Conservation (phyloP, 2,888 invertebrate genomes). For the Mechanitis messenoides region DNA sequence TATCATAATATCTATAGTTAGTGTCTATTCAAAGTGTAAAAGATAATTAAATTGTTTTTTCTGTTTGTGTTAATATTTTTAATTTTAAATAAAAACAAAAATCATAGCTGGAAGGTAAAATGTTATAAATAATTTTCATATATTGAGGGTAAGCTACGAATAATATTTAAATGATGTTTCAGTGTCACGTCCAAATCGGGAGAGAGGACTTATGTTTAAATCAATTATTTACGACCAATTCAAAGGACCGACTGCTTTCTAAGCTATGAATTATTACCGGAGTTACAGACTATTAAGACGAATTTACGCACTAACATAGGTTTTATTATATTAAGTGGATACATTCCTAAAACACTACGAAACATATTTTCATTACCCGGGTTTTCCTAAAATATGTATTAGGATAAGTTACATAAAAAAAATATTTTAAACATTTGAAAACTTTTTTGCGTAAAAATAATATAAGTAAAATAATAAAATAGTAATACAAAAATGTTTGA, state of each 20-base stretch:
- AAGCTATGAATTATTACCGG: constrained; percentile 55
- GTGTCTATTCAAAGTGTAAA: too few species aligned
- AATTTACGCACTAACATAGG: constrained; percentile 14
- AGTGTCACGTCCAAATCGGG: constrained; percentile 26
- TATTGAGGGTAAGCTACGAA: constrained; percentile 43
- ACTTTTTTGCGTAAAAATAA: too few species aligned
- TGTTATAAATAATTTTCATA: neutral
- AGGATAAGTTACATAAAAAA: too few species aligned
- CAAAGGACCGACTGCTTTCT: constrained; percentile 50
- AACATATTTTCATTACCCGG: too few species aligned
- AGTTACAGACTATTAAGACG: constrained; percentile 23
- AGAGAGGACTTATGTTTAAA: constrained; percentile 52
- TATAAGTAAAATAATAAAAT: too few species aligned
- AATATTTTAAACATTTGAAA: too few species aligned
- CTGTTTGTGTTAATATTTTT: too few species aligned
- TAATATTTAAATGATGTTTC: constrained; percentile 22
- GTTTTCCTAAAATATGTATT: too few species aligned
- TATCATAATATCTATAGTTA: too few species aligned
- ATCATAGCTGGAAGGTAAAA: neutral
- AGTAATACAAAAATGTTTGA: too few species aligned
- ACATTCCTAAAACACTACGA: constrained; percentile 10
- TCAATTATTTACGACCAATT: constrained; percentile 49
- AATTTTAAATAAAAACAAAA: too few species aligned
- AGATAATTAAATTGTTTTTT: too few species aligned
- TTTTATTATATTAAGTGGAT: neutral